phyloP scores from a whole-genome alignment of 2,888 invertebrate species.

The Aphodius granarius region DNA sequence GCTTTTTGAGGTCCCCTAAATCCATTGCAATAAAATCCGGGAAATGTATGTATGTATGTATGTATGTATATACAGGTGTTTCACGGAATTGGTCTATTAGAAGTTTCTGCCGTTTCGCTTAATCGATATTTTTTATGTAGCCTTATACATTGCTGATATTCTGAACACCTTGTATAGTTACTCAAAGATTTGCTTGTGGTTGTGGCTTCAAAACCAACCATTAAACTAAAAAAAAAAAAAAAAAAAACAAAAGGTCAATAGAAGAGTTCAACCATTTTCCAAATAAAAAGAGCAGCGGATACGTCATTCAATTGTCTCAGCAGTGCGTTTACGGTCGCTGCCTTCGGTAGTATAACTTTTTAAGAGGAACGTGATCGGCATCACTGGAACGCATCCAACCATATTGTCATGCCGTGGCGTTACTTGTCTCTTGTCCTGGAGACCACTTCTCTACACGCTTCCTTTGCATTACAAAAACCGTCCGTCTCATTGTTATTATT shows the following conservation, averaged over 20 bases:
- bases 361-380: slow-evolving; percentile 37
- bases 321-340: slow-evolving; percentile 3
- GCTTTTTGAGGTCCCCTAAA: no score
- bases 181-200: no score
- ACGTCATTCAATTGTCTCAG: background rate
- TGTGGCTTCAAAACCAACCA: background rate
- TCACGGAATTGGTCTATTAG: no score
- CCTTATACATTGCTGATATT: no score
- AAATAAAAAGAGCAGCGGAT: background rate
- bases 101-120: no score
- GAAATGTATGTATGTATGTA: no score
- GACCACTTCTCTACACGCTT: background rate
- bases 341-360: slow-evolving; percentile 4
- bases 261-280: background rate
- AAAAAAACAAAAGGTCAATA: background rate
- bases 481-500: background rate
- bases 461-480: background rate
- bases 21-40: no score
- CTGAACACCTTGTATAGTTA: no score
- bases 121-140: no score
- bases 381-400: slow-evolving; percentile 47
- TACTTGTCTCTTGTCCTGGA: slow-evolving; percentile 40
- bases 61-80: no score
- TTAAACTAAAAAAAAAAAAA: background rate
- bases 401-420: slow-evolving; percentile 48